These are phyloP conservation scores for Alviniconcha strummeri DNA, from an alignment of 2,888 invertebrate species.

Conservation along the genomic window DNA sequence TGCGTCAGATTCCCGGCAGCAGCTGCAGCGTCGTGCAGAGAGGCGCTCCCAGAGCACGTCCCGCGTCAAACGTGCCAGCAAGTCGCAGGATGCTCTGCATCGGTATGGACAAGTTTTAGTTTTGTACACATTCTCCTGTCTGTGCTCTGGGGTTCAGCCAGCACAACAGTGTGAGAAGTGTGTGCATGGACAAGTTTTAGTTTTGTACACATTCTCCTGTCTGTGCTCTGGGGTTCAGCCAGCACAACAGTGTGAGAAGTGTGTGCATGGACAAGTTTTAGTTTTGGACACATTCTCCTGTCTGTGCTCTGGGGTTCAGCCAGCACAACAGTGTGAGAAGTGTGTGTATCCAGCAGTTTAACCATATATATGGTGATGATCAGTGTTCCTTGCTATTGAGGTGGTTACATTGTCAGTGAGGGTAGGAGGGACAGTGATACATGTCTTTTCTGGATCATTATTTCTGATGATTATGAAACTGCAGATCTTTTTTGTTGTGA, in stretches of 20 bases:
- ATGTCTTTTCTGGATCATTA: no score
- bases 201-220: background rate
- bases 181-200: background rate
- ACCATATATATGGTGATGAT: no score
- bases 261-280: background rate
- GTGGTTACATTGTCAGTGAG: no score
- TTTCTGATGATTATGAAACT: no score
- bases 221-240: no score
- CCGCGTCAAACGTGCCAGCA: slow-evolving; percentile 21
- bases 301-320: background rate
- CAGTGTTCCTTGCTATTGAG: no score
- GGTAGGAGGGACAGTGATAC: no score
- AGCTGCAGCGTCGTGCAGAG: slow-evolving; percentile 16
- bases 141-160: no score
- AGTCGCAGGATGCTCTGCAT: slow-evolving; percentile 36
- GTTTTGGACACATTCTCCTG: background rate
- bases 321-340: no score
- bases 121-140: background rate
- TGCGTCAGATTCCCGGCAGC: slow-evolving; percentile 34
- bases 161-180: no score
- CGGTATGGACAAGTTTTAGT: slow-evolving; percentile 6
- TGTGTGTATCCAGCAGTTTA: background rate
- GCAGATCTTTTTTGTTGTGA: no score
- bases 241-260: no score
- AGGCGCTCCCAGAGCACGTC: slow-evolving; percentile 23